Conservation (phyloP, 2,888 invertebrate genomes). For the Archips crataeganus region DNA sequence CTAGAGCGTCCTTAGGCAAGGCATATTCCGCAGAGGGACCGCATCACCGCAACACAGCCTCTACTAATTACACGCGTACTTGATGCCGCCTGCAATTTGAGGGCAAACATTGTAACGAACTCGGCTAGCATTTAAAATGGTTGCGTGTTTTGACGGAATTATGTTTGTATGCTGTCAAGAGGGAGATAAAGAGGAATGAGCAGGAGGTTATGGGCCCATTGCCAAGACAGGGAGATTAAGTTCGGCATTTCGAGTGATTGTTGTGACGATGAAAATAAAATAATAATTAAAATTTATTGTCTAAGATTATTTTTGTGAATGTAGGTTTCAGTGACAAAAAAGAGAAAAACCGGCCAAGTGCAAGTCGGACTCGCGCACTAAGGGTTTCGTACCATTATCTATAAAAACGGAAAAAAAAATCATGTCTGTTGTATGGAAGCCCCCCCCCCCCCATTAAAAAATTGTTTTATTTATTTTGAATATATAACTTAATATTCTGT, state of each 20-base stretch:
- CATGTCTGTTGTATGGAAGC: no score
- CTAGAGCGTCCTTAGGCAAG: background rate
- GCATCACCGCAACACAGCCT: constrained; percentile 25
- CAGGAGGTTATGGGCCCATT: constrained; percentile 36
- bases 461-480: no score
- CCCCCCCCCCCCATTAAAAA: no score
- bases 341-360: no score
- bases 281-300: no score
- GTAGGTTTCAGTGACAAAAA: no score
- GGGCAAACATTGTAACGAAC: constrained; percentile 26
- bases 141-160: background rate
- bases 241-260: background rate
- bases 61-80: constrained; percentile 32
- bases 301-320: no score
- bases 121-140: constrained; percentile 27
- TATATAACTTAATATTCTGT: no score
- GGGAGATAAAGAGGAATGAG: constrained; percentile 38
- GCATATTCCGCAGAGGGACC: constrained; percentile 14
- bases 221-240: background rate
- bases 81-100: constrained; percentile 20
- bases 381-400: no score
- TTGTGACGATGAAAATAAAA: background rate
- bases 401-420: no score
- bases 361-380: no score
- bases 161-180: constrained; percentile 11